Evolutionary conservation across 2,797 vertebrate genomes (phyloP).

Genomic region (Botia almorhae): DNA sequence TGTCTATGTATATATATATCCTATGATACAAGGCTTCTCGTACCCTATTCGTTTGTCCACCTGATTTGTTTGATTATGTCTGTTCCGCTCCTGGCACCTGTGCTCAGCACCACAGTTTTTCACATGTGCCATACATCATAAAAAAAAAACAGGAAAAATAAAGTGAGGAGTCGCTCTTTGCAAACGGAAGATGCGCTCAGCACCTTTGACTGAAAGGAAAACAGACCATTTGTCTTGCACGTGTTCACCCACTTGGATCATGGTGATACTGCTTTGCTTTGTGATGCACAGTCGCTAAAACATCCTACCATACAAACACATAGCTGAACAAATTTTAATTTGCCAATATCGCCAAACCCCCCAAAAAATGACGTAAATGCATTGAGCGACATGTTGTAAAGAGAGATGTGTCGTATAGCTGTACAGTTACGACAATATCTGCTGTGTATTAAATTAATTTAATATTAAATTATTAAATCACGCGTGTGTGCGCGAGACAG

Average conservation of each 20-base stretch:
- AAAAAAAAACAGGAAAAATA: constrained; percentile 32
- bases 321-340: no score
- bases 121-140: not conserved
- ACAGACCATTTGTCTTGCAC: not conserved
- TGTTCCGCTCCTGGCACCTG: constrained; percentile 67
- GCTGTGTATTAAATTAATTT: no score
- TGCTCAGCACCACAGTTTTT: not conserved
- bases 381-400: no score
- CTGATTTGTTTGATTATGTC: not conserved
- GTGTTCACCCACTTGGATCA: constrained; percentile 4
- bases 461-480: no score
- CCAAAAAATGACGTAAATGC: no score
- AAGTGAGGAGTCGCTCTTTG: constrained; percentile 4
- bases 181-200: not conserved
- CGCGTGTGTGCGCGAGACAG: no score
- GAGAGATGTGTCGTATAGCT: no score
- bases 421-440: no score
- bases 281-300: not conserved
- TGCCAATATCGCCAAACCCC: no score
- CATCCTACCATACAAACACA: not conserved
- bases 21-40: no score
- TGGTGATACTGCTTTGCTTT: not conserved
- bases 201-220: constrained; percentile 4
- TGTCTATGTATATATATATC: no score
- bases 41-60: not conserved